A percentile compares a stretch with the other conserved stretches of the same genome.
Conservation (phyloP, 1,140 invertebrate species). For the Heterodera carotae region DNA sequence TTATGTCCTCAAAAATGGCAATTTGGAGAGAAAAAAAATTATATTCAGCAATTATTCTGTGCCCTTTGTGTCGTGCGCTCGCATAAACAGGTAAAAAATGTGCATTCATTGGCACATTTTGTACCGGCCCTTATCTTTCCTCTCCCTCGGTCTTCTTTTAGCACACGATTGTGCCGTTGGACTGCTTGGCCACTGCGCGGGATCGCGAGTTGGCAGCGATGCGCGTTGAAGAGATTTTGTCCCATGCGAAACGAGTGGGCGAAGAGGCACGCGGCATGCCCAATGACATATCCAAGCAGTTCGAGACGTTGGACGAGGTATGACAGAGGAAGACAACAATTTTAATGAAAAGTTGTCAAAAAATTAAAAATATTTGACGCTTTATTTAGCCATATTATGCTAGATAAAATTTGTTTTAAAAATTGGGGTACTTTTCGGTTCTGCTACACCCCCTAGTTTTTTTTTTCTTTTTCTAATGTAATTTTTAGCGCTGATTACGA, state of each 20-base stretch:
- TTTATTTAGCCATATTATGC: too few species aligned
- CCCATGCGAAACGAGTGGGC: background rate
- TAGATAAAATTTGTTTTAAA: background rate
- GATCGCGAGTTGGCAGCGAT: constrained; percentile 15
- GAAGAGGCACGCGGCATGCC: background rate
- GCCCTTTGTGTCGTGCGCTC: constrained; percentile 9
- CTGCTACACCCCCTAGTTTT: too few species aligned
- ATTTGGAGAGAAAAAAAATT: background rate
- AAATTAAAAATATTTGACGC: too few species aligned
- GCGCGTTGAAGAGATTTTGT: constrained; percentile 7
- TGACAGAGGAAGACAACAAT: background rate
- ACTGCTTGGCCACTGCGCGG: background rate
- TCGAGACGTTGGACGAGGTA: constrained; percentile 13
- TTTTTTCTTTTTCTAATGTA: too few species aligned
- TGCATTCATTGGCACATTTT: too few species aligned
- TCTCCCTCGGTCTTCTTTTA: too few species aligned
- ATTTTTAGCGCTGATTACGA: too few species aligned
- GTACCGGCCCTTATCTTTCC: too few species aligned
- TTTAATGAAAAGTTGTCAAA: too few species aligned
- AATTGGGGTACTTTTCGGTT: too few species aligned
- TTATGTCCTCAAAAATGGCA: background rate
- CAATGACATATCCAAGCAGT: background rate
- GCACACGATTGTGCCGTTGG: background rate
- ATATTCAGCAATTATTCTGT: constrained; percentile 11
- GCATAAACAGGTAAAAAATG: constrained; percentile 4